These are phyloP conservation scores for Drosophila infuscata DNA, from an alignment of 2,888 invertebrate species.

Conservation along the genomic window DNA sequence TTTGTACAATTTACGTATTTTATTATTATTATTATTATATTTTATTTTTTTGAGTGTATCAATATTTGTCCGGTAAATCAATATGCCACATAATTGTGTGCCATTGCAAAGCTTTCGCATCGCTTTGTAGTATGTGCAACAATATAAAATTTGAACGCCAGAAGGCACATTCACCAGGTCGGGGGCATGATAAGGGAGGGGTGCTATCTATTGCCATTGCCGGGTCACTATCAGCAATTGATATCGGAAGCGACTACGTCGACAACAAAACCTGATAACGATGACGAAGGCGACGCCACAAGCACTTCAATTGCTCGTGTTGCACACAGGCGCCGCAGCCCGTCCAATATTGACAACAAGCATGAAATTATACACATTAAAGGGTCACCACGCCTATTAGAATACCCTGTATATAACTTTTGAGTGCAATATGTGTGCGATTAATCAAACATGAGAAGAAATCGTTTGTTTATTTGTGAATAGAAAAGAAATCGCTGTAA, in stretches of 20 bases:
- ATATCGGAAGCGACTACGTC: conserved; percentile 60
- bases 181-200: conserved; percentile 11
- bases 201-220: conserved; percentile 21
- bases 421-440: too few relatives aligned
- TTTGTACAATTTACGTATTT: neutral
- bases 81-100: neutral
- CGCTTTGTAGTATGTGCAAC: conserved; percentile 24
- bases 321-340: conserved; percentile 43
- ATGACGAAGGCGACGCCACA: conserved; percentile 23
- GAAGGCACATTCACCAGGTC: conserved; percentile 16
- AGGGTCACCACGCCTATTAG: neutral
- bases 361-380: neutral
- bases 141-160: neutral
- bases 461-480: neutral
- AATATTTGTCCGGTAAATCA: neutral
- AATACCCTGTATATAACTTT: conserved; percentile 14
- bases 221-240: conserved; percentile 55
- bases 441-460: neutral
- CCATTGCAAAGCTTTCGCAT: neutral
- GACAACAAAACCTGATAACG: conserved; percentile 41
- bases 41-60: neutral
- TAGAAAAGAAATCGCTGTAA: neutral
- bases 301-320: conserved; percentile 16
- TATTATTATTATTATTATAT: neutral
- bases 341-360: conserved; percentile 25